Percentiles rank a stretch among this genome's conserved stretches.
Evolutionary conservation across 2,797 vertebrate genomes (phyloP).

Genomic region (Choloepus didactylus): DNA sequence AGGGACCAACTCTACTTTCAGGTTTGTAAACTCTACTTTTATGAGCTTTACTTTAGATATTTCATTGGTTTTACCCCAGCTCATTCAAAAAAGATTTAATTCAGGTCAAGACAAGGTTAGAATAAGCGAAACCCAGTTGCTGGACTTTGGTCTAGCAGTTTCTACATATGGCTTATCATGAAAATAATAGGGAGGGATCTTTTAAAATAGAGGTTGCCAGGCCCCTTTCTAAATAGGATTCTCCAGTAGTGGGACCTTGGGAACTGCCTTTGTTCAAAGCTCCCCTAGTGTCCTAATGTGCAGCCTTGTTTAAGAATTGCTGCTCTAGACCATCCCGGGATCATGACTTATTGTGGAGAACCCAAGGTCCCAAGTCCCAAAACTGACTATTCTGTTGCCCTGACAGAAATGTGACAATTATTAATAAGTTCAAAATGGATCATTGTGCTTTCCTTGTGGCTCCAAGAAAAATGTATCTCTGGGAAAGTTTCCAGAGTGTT

Average conservation of each 20-base stretch:
- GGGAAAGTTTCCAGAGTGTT: constrained; percentile 73
- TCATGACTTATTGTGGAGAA: constrained; percentile 5
- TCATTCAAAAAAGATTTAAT: not conserved
- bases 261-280: not conserved
- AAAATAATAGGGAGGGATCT: not conserved
- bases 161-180: not conserved
- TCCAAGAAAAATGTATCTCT: constrained; percentile 75
- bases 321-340: not conserved
- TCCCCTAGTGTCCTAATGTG: not conserved
- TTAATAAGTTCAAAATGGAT: constrained; percentile 73
- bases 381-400: not conserved
- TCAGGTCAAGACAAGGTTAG: not conserved
- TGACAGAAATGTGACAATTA: constrained; percentile 68
- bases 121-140: not conserved
- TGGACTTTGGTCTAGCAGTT: not conserved
- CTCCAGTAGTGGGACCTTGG: not conserved
- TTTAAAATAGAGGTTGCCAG: not conserved
- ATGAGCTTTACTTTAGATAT: constrained; percentile 2
- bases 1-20: not conserved
- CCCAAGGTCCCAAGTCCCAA: not conserved
- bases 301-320: not conserved
- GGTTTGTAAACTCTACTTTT: not conserved
- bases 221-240: not conserved
- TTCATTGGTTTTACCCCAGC: not conserved
- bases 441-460: constrained; percentile 68